Evolutionary conservation across 2,113 vertebrate species (phyloP), one percentile per base, ranked within the genome.

Genomic region (Ellobius talpinus): DNA sequence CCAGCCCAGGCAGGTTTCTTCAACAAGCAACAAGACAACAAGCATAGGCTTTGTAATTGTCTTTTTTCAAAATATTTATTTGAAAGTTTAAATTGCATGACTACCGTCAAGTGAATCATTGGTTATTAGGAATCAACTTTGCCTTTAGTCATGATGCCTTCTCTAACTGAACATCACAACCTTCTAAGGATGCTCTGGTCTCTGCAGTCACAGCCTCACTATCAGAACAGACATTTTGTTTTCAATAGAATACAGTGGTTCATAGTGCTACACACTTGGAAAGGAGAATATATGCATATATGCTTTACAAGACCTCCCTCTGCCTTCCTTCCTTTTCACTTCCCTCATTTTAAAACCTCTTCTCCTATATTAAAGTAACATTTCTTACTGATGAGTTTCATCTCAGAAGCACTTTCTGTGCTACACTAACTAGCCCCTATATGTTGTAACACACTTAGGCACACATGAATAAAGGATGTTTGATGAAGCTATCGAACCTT

Each of bases 401-500:
- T 76, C 78, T 89, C 61, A 89, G 31, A 87, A 90, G 47, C 8
- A 50, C 1, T 47, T 77, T 45, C 23, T 82, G 2, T 52, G 8
- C 77, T 36, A 21, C 5, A 61, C 39, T 47, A 3, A 61, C 39
- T 47, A 3, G 1, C 0, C 2, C 42, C 19, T 66, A 6, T 66
- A 21, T 65, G 91, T 23, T 42, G 87, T 79, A 66, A 61, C 36
- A 61, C 36, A 39, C 0, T 52, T 12, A 5, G 50, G 11, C 65
- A 93, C 52, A 42, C 17, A 42, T 95, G 55, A 74, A 92, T 58
- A 74, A 9, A 26, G 26, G 55, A 14, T 42, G 29, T 65, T 70
- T 72, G 45, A 91, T 74, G 88, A 96, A 96, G 66, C 89, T 31
- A 63, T 36, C 82, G 24, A 90, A 17, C 6, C 13, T 39, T 88